Evolutionary conservation across 1,140 invertebrate genomes (phyloP).

Genomic region (Chironomus striatipennis): DNA sequence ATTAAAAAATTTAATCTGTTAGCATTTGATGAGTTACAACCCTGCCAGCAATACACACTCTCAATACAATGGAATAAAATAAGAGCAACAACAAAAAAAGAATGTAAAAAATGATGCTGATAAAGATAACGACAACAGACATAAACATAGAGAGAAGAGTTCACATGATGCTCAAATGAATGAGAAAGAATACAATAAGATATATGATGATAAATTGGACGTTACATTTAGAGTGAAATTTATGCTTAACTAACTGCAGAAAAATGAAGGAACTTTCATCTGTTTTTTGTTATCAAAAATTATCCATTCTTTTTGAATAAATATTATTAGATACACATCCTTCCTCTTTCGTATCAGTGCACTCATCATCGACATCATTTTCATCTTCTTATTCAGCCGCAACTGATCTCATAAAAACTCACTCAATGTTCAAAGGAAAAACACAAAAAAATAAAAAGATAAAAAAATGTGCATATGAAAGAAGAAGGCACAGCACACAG

Average conservation of each 20-base stretch:
- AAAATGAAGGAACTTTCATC: too few species aligned
- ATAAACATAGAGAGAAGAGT: not conserved
- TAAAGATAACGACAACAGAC: conserved; percentile 3
- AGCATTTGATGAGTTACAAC: not conserved
- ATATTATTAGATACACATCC: not conserved
- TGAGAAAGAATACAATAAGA: not conserved
- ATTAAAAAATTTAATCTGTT: too few species aligned
- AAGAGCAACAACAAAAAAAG: not conserved
- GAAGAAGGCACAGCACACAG: not conserved
- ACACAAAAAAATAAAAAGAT: not conserved
- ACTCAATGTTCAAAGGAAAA: not conserved
- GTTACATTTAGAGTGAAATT: not conserved
- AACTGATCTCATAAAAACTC: not conserved
- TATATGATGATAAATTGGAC: not conserved
- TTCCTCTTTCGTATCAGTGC: not conserved
- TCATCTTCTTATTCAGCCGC: not conserved
- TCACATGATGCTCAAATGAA: not conserved
- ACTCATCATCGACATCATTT: not conserved
- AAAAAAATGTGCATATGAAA: conserved; percentile 8
- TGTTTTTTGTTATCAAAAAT: too few species aligned
- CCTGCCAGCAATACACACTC: not conserved
- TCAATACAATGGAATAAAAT: not conserved
- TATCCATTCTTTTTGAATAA: not conserved
- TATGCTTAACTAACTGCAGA: too few species aligned
- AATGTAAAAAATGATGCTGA: conserved; percentile 3